Evolutionary conservation across 2,797 vertebrate genomes (phyloP).

Genomic region (Toxotes lorentzi): DNA sequence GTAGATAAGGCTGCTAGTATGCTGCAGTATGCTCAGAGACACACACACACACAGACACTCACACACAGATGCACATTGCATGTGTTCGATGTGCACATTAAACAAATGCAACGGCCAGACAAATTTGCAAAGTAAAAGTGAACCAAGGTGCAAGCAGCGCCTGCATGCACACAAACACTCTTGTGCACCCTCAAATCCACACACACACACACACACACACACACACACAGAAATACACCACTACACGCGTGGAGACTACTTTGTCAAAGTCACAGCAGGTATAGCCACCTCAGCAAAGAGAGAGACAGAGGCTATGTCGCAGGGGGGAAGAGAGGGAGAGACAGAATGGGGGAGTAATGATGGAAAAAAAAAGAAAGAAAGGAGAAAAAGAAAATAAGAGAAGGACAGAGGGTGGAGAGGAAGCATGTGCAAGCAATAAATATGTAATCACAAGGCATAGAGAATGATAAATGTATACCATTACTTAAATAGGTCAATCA

Average conservation of each 20-base stretch:
- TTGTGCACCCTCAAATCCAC: neutral
- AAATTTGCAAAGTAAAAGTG: conserved; percentile 48
- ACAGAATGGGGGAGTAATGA: conserved; percentile 31
- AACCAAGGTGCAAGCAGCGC: conserved; percentile 16
- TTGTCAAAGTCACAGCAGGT: conserved; percentile 88
- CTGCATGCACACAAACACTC: conserved; percentile 21
- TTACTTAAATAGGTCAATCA: conserved; percentile 79
- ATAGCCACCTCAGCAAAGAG: conserved; percentile 87
- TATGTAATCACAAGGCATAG: conserved; percentile 68
- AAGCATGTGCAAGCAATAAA: conserved; percentile 65
- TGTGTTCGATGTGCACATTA: conserved; percentile 27
- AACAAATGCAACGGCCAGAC: conserved; percentile 42
- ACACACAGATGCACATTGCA: conserved; percentile 19
- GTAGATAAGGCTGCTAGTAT: conserved; percentile 34
- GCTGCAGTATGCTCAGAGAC: conserved; percentile 54
- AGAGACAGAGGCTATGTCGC: conserved; percentile 69
- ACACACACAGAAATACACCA: conserved; percentile 51
- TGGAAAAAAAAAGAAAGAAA: conserved; percentile 39
- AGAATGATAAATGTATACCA: conserved; percentile 73
- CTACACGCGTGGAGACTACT: conserved; percentile 76
- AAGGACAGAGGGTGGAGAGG: conserved; percentile 46
- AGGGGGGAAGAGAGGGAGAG: conserved; percentile 35
- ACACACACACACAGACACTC: conserved; percentile 13
- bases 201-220: conserved; percentile 28
- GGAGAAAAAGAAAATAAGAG: conserved; percentile 46